Conservation (phyloP, 2,888 invertebrate genomes). For the Drosophila anomelani region DNA sequence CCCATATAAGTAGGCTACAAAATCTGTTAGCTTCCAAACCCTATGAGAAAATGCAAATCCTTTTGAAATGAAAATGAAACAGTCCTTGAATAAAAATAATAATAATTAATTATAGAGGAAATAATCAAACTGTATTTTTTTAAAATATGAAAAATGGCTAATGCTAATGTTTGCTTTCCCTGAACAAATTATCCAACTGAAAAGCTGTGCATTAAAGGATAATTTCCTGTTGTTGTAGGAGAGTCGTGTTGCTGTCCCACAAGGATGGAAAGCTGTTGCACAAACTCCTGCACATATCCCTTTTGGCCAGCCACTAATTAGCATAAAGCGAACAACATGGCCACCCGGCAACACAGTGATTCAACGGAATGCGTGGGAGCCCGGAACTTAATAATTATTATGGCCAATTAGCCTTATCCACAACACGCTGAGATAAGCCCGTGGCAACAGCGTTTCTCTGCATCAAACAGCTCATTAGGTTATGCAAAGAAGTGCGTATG, state of each 20-base stretch:
- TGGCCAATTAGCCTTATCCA: constrained; percentile 17
- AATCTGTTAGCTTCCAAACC: neutral
- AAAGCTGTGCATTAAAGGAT: neutral
- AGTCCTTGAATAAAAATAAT: neutral
- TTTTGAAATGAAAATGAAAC: constrained; percentile 16
- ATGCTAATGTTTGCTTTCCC: neutral
- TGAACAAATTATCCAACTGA: neutral
- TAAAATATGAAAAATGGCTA: neutral
- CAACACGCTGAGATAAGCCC: constrained; percentile 2
- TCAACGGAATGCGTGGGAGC: neutral
- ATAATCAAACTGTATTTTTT: too few relatives aligned
- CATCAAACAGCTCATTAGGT: neutral
- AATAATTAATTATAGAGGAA: neutral
- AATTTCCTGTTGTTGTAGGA: neutral
- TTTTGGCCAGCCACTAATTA: constrained; percentile 8
- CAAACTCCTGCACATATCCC: neutral
- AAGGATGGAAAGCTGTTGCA: neutral
- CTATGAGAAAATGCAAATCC: too few relatives aligned
- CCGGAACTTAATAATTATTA: neutral
- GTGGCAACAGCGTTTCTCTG: neutral
- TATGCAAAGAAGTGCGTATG: constrained; percentile 1
- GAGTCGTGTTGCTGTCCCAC: too few relatives aligned
- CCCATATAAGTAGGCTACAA: neutral
- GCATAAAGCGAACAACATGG: neutral
- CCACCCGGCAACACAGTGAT: neutral